These are phyloP conservation scores for Noctuana brunneofusca DNA, from an alignment of 2,888 invertebrate species.

Conservation along the genomic window DNA sequence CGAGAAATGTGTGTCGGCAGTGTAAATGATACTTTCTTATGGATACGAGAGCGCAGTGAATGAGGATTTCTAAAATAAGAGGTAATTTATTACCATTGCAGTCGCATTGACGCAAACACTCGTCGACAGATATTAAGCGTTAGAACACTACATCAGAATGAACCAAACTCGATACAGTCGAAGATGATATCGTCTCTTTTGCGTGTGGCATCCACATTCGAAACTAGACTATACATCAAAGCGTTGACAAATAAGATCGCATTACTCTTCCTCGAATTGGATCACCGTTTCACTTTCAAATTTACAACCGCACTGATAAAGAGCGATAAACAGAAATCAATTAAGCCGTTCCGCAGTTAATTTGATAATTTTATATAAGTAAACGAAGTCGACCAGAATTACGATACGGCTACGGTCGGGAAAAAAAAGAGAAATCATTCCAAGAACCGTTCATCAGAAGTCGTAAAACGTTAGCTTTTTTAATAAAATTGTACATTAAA, in stretches of 20 bases:
- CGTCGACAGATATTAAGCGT: constrained; percentile 80
- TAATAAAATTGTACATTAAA: constrained; percentile 47
- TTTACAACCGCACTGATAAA: constrained; percentile 33
- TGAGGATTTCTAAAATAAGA: constrained; percentile 80
- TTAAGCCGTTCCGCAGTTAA: constrained; percentile 36
- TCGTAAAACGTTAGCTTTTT: constrained; percentile 50
- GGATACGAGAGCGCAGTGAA: constrained; percentile 67
- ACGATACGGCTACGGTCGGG: constrained; percentile 41
- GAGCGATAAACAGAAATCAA: constrained; percentile 37
- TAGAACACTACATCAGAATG: constrained; percentile 68
- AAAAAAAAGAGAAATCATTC: constrained; percentile 43
- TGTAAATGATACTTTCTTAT: constrained; percentile 65
- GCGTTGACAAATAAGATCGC: constrained; percentile 59
- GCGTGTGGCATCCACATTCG: constrained; percentile 56
- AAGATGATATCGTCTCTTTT: constrained; percentile 62
- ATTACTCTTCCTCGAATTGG: constrained; percentile 43
- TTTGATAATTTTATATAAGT: constrained; percentile 34
- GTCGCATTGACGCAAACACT: constrained; percentile 74
- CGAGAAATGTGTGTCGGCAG: constrained; percentile 63
- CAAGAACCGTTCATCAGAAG: constrained; percentile 42
- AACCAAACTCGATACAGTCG: constrained; percentile 53
- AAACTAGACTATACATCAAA: constrained; percentile 61
- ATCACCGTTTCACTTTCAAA: constrained; percentile 35
- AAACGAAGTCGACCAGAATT: constrained; percentile 38
- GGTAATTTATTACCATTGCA: constrained; percentile 76